Percentiles rank a stretch among this genome's conserved stretches.
Conservation (phyloP, 2,113 vertebrate genomes). For the Madoqua kirkii region DNA sequence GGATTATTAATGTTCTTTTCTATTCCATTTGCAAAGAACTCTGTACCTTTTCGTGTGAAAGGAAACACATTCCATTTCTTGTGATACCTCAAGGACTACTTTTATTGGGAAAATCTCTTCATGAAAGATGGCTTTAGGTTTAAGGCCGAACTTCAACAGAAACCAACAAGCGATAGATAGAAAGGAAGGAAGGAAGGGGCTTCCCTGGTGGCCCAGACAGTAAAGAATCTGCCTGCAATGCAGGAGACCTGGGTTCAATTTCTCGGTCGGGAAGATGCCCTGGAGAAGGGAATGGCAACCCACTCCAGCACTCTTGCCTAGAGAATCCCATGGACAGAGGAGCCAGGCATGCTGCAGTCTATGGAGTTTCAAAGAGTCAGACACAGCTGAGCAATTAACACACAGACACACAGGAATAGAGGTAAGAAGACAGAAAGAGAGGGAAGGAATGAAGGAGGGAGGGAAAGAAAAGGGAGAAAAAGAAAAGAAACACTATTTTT, state of each 20-base stretch:
- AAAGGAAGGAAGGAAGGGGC: background rate
- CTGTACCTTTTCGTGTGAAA: conserved; percentile 13
- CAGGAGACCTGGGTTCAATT: background rate
- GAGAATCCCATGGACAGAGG: background rate
- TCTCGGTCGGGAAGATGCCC: background rate
- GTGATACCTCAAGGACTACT: background rate
- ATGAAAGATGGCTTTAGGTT: background rate
- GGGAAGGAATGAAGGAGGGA: background rate
- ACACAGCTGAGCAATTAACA: background rate
- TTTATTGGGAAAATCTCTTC: conserved; percentile 5
- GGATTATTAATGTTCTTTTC: conserved; percentile 2
- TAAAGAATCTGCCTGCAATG: background rate
- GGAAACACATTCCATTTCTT: background rate
- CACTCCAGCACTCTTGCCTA: background rate
- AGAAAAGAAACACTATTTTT: background rate
- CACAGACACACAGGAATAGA: background rate
- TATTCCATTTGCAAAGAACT: background rate
- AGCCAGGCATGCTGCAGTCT: background rate
- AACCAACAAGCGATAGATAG: background rate
- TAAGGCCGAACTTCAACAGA: background rate
- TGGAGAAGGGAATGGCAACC: background rate
- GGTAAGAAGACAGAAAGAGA: background rate
- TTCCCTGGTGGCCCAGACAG: background rate
- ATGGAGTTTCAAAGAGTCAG: background rate
- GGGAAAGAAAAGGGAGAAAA: background rate